Conservation (phyloP, 1,140 invertebrate genomes). For the Caenorhabditis inopinata region DNA sequence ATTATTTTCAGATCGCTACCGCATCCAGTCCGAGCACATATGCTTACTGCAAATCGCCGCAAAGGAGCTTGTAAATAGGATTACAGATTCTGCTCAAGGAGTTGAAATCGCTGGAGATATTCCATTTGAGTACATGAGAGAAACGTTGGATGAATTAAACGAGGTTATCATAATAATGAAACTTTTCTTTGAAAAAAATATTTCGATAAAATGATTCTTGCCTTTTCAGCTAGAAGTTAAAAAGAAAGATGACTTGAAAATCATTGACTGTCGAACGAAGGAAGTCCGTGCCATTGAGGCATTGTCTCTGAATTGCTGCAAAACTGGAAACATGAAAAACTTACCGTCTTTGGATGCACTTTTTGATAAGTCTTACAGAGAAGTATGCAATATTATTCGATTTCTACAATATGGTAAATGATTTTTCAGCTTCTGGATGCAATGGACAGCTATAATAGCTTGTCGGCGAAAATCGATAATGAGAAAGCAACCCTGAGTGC, state of each 20-base stretch:
- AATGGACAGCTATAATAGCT: not conserved
- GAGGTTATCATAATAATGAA: not conserved
- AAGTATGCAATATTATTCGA: not conserved
- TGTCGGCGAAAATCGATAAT: not conserved
- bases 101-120: not conserved
- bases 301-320: not conserved
- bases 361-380: conserved; percentile 6
- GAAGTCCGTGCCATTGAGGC: not conserved
- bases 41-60: conserved; percentile 22
- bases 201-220: too few species aligned
- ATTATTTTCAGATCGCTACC: conserved; percentile 36
- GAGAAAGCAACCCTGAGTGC: not conserved
- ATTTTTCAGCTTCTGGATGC: not conserved
- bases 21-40: conserved; percentile 42
- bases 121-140: conserved; percentile 27
- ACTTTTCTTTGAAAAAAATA: not conserved
- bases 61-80: conserved; percentile 25
- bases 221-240: conserved; percentile 2
- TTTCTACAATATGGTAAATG: too few species aligned
- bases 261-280: conserved; percentile 4
- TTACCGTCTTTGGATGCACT: not conserved
- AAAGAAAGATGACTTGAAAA: not conserved
- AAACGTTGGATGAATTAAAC: not conserved
- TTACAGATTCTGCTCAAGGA: not conserved
- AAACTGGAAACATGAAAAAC: conserved; percentile 20